Evolutionary conservation across 2,797 vertebrate species (phyloP).

Genomic region (Eutrigla gurnardus): DNA sequence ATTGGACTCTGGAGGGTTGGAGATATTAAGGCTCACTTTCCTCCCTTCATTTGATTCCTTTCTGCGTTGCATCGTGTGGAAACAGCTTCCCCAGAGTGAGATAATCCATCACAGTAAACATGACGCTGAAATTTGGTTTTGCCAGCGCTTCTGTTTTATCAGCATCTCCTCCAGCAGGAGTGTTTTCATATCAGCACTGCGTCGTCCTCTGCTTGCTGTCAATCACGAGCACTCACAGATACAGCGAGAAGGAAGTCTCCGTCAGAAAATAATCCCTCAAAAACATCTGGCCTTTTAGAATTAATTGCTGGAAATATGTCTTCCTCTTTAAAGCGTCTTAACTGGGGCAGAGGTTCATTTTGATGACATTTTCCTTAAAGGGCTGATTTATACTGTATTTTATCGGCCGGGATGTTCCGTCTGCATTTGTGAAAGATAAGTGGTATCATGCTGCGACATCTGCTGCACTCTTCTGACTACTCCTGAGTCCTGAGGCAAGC

Average conservation of each 20-base stretch:
- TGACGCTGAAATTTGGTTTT: constrained; percentile 10
- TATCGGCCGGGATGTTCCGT: constrained; percentile 36
- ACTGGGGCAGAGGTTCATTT: constrained; percentile 34
- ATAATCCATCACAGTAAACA: constrained; percentile 31
- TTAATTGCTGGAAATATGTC: constrained; percentile 2
- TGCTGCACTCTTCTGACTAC: constrained; percentile 44
- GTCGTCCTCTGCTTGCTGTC: constrained; percentile 32
- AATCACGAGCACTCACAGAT: constrained; percentile 41
- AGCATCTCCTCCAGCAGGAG: constrained; percentile 39
- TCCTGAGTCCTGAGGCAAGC: constrained; percentile 42
- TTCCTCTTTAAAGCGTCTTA: constrained; percentile 23
- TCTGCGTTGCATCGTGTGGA: neutral
- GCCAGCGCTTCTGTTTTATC: constrained; percentile 42
- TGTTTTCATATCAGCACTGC: constrained; percentile 33
- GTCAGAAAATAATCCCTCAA: constrained; percentile 17
- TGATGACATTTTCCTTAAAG: constrained; percentile 34
- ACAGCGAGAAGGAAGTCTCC: constrained; percentile 15
- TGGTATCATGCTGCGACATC: constrained; percentile 62
- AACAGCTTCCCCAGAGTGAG: constrained; percentile 13
- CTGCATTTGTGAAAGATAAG: constrained; percentile 35
- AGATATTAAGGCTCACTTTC: constrained; percentile 15
- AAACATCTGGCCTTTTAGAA: constrained; percentile 23
- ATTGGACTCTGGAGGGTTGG: neutral
- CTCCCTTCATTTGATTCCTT: constrained; percentile 3
- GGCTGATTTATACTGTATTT: constrained; percentile 39